Evolutionary conservation across 2,888 invertebrate genomes (phyloP), one percentile per base, ranked within the genome.

Genomic region (Drosophila yooni): DNA sequence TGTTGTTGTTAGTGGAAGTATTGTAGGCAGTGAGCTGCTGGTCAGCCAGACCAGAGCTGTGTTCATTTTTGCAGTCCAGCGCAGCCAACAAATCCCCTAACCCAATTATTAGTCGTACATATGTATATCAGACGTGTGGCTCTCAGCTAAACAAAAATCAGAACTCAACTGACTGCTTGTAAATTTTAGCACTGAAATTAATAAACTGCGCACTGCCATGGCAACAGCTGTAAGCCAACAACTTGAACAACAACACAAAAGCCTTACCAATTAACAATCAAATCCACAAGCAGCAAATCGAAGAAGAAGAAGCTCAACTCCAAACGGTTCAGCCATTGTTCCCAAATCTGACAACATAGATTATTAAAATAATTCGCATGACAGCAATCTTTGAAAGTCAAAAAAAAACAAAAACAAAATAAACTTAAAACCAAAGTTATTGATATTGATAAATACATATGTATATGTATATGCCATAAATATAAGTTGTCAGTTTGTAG

Each of bases 321-420:
- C 29, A 31, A 6, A 29, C 36, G 31, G 3, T 27, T 46, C 46
- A 11, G n/a, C 11, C 52, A 48, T 70, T 70, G 46, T 63, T 31
- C 50, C 13, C 48, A 33, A 40, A 51, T 27, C n/a, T 36, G 38
- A n/a, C 21, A 66, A 54, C 66, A 46, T 13, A 51, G 70, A 52
- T 83, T 88, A 89, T 88, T 89, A 88, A 89, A 89, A 86, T 88
- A 85, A 73, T 81, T 89, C 81, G 82, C 83, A 72, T 82, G 80
- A 81, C 70, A 71, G 69, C 46, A 71, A 54, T 54, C 48, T 33
- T 8, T 21, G 27, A 38, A 38, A 5, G 5, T 15, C 2, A 31
- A 38, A 4, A 1, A 4, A 1, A 18, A 60, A 33, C 13, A 10
- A 15, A 40, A 25, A 52, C 15, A 7, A 25, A 62, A 13, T 21